Evolutionary conservation across 1,140 invertebrate genomes (phyloP).

Genomic region (Latrodectus geometricus): DNA sequence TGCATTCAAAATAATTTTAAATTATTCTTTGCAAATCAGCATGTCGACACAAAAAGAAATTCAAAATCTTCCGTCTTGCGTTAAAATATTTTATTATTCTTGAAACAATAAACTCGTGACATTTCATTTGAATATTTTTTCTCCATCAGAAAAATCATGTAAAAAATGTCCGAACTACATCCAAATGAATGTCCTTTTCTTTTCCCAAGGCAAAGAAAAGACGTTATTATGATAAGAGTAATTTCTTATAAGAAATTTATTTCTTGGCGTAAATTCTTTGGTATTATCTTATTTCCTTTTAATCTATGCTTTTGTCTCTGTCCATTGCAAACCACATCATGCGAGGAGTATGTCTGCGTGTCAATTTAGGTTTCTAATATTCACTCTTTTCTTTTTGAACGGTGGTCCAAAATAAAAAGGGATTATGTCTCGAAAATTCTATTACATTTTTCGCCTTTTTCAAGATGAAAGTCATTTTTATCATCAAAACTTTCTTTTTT

Average conservation of each 20-base stretch:
- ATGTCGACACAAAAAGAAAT: too few species aligned
- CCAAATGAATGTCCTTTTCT: too few species aligned
- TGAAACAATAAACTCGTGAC: too few species aligned
- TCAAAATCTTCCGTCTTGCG: too few species aligned
- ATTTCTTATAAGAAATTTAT: not conserved
- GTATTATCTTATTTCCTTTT: conserved; percentile 18
- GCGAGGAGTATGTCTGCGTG: conserved; percentile 5
- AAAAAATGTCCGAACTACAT: too few species aligned
- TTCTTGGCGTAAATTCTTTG: conserved; percentile 13
- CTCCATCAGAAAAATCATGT: too few species aligned
- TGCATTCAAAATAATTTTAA: too few species aligned
- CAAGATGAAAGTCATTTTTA: conserved; percentile 12
- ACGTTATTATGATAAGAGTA: not conserved
- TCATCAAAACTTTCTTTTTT: not conserved
- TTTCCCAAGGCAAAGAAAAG: not conserved
- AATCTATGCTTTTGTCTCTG: conserved; percentile 26
- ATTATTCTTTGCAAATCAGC: too few species aligned
- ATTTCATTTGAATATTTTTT: too few species aligned
- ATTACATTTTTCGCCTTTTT: conserved; percentile 25
- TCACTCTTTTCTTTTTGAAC: conserved; percentile 6
- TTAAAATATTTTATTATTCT: too few species aligned
- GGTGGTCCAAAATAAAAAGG: not conserved
- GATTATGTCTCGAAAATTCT: conserved; percentile 14
- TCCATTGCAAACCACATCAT: not conserved
- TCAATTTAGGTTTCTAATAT: conserved; percentile 34